These are phyloP conservation scores for Venustoraphidia nigricollis DNA, from an alignment of 2,888 invertebrate species.

Conservation along the genomic window DNA sequence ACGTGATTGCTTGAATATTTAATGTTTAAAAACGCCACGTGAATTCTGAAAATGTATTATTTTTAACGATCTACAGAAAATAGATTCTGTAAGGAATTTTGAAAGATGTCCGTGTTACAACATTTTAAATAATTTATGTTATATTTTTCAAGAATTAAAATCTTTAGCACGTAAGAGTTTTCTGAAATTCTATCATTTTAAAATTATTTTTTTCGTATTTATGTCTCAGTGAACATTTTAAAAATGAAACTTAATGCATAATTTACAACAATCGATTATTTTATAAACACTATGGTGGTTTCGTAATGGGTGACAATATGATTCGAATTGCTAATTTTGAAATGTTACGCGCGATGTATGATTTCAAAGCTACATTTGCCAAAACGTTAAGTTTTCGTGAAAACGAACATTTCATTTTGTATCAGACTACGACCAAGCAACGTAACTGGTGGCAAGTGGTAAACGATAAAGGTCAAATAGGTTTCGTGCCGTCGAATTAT, in stretches of 20 bases:
- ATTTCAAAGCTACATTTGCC: constrained; percentile 69
- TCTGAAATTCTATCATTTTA: no score
- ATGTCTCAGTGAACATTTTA: background rate
- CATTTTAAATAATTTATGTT: no score
- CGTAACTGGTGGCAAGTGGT: constrained; percentile 84
- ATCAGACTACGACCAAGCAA: constrained; percentile 64
- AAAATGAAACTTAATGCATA: no score
- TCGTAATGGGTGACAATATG: constrained; percentile 10
- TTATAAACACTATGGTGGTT: background rate
- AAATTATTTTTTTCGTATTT: background rate
- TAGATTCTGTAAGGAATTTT: no score
- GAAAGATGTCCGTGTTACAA: no score
- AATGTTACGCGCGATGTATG: constrained; percentile 71
- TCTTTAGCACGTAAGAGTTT: no score
- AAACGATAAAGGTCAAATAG: constrained; percentile 65
- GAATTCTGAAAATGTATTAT: no score
- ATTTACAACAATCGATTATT: background rate
- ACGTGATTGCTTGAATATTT: no score
- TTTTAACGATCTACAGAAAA: no score
- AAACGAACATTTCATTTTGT: constrained; percentile 65
- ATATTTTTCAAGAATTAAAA: no score
- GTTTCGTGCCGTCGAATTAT: constrained; percentile 79
- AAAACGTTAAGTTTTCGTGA: constrained; percentile 69
- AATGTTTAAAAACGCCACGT: no score
- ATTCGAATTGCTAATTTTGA: constrained; percentile 39